A percentile compares a stretch with the other conserved stretches of the same genome.
These are phyloP conservation scores for Dysidea cf. avara DNA, from an alignment of 37 sponge, comb jelly and placozoan species.

Conservation along the genomic window DNA sequence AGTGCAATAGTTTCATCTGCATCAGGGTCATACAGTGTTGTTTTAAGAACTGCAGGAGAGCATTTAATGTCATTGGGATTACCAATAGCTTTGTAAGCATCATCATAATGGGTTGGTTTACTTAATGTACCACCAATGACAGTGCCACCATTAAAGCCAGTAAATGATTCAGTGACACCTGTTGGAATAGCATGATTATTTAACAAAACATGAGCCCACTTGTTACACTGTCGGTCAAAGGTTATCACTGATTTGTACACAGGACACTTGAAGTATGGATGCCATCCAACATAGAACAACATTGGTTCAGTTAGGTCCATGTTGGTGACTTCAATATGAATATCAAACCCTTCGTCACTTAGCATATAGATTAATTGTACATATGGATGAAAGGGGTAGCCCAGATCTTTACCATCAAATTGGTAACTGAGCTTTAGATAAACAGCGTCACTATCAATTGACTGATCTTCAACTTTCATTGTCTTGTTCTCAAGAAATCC, in stretches of 20 bases:
- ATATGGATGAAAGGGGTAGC: slow-evolving; percentile 58
- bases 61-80: not conserved
- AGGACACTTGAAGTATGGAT: slow-evolving; percentile 67
- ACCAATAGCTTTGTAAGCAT: slow-evolving; percentile 48
- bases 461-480: slow-evolving; percentile 2
- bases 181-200: slow-evolving; percentile 57
- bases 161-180: slow-evolving; percentile 42
- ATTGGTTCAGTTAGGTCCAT: slow-evolving; percentile 33
- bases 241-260: slow-evolving; percentile 41
- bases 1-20: slow-evolving; percentile 48
- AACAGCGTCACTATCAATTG: slow-evolving; percentile 14
- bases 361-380: slow-evolving; percentile 49
- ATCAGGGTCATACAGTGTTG: slow-evolving; percentile 48
- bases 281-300: slow-evolving; percentile 78
- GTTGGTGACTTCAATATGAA: slow-evolving; percentile 36
- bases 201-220: slow-evolving; percentile 57
- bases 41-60: not conserved
- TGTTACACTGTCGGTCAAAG: slow-evolving; percentile 34
- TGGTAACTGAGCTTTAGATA: not conserved
- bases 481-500: slow-evolving; percentile 46
- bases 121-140: slow-evolving; percentile 56
- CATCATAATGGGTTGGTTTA: slow-evolving; percentile 65
- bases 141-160: slow-evolving; percentile 32
- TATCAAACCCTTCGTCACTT: slow-evolving; percentile 16
- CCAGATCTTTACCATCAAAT: slow-evolving; percentile 32